Evolutionary conservation across 2,113 vertebrate species (phyloP).

Genomic region (Grallaria varia): DNA sequence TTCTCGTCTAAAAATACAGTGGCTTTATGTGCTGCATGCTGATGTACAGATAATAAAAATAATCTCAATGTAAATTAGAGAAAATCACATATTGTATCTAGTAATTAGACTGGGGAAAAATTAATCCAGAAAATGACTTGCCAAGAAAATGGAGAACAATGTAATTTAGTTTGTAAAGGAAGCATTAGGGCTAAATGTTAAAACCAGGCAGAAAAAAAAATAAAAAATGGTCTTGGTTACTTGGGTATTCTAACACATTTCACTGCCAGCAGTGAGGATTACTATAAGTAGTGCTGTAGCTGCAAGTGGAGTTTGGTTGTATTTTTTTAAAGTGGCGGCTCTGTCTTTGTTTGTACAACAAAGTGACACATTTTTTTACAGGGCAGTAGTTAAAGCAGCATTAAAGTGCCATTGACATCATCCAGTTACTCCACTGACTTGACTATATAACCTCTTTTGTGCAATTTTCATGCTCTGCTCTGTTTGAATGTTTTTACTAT

Average conservation of each 20-base stretch:
- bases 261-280: background rate
- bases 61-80: background rate
- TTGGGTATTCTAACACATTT: background rate
- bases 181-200: background rate
- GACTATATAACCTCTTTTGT: conserved; percentile 68
- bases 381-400: conserved; percentile 47
- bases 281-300: background rate
- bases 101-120: background rate
- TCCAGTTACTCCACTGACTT: conserved; percentile 59
- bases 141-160: background rate
- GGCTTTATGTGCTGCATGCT: background rate
- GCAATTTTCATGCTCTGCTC: conserved; percentile 70
- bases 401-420: conserved; percentile 64
- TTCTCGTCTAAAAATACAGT: background rate
- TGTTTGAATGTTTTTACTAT: conserved; percentile 69
- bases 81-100: background rate
- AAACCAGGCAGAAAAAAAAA: background rate
- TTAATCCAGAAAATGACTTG: background rate
- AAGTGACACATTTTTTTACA: conserved; percentile 64
- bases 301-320: background rate
- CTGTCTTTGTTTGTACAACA: conserved; percentile 49
- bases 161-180: background rate
- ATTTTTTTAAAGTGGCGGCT: conserved; percentile 15
- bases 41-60: background rate
- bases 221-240: background rate